Evolutionary conservation across 2,797 vertebrate species (phyloP), one percentile per base, ranked within the genome.

Genomic region (Scolopax bukidnonensis): DNA sequence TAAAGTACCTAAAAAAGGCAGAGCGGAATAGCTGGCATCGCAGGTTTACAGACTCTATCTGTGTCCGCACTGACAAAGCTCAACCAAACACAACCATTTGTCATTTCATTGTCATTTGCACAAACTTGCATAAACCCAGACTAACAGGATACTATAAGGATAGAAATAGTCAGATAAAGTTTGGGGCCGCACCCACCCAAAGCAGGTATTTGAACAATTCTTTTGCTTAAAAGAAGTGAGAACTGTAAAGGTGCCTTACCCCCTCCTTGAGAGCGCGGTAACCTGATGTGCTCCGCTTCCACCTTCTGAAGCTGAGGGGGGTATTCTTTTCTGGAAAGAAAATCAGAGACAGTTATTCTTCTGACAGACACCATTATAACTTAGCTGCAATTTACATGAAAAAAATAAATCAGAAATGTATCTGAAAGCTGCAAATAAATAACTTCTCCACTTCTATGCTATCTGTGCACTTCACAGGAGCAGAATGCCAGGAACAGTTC

Each of bases 321-420:
- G 27, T 98, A 98, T 95, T 99, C 98, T 82, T 98, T 98, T 97
- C 99, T 99, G 98, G 48, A 97, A 97, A 95, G 96, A 70, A 89
- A 93, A 96, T 95, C 69, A 71, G 54, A 95, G 4, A 65, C 4
- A 20, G 43, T 94, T 97, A 81, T 73, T 96, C 61, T 97, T 79
- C 94, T 83, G 64, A 71, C 16, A 94, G 41, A 77, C 51, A 57
- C 5, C 32, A 70, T 19, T 41, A 7, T 5, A 79, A 87, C 30
- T 74, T 36, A 67, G 20, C 40, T 18, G 70, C 17, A 73, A 45
- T 38, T 59, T 8, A 86, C 9, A 51, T 4, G 19, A 76, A 77
- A 17, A 77, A 90, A 94, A 41, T 20, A 74, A 75, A 80, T 12
- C 38, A 28, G 51, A 54, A 65, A 41, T 23, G 8, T n/a, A 57